A percentile compares a stretch with the other conserved stretches of the same genome.
Evolutionary conservation across 2,113 vertebrate genomes (phyloP).

Genomic region (Sylvia atricapilla): DNA sequence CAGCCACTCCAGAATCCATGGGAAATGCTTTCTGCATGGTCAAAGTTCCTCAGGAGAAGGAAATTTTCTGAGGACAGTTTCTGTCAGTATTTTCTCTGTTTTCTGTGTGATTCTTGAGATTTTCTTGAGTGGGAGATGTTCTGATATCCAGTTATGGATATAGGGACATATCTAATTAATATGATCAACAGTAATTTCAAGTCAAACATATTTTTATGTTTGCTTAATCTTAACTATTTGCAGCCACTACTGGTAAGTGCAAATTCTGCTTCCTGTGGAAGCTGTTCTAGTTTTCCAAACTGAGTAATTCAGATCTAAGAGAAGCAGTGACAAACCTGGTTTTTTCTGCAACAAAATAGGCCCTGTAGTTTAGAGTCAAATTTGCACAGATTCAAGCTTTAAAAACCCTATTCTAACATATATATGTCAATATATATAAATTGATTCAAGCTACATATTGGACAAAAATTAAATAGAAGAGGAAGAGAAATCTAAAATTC

Average conservation of each 20-base stretch:
- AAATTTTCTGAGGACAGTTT: not conserved
- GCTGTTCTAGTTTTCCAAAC: not conserved
- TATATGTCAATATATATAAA: not conserved
- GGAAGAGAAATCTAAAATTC: not conserved
- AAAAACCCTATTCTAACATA: not conserved
- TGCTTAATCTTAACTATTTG: not conserved
- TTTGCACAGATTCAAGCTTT: not conserved
- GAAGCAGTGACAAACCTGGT: not conserved
- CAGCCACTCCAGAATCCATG: not conserved
- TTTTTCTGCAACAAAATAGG: not conserved
- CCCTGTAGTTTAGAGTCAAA: constrained; percentile 6
- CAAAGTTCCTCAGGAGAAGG: not conserved
- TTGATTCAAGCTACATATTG: not conserved
- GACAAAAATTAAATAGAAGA: not conserved
- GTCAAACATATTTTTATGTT: not conserved
- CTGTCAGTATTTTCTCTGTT: not conserved
- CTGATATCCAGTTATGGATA: not conserved
- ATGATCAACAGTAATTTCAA: not conserved
- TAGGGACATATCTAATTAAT: not conserved
- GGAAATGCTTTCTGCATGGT: not conserved
- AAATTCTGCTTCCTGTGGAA: not conserved
- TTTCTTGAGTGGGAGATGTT: not conserved
- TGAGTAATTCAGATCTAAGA: not conserved
- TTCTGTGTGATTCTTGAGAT: not conserved
- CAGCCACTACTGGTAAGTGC: accelerated